phyloP scores from a whole-genome alignment of 2,797 vertebrate genomes.

The Champsocephalus esox region DNA sequence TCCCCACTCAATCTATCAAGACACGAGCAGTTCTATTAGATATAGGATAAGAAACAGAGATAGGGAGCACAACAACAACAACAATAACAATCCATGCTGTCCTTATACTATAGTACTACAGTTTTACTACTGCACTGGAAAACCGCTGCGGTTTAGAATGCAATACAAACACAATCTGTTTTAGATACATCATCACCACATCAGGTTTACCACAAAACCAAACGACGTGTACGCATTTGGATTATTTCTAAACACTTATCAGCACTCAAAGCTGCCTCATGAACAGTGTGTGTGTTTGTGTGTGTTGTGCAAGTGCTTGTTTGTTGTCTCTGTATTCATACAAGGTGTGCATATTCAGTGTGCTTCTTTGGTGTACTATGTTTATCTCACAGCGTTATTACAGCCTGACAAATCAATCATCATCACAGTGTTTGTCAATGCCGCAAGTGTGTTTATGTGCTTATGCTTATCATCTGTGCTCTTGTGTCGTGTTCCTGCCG shows the following conservation, averaged over 20 bases:
- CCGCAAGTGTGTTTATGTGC: neutral
- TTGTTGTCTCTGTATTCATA: slow-evolving; percentile 7
- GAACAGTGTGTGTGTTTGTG: slow-evolving; percentile 8
- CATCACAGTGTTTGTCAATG: slow-evolving; percentile 6
- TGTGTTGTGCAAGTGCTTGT: neutral
- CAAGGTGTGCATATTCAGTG: neutral
- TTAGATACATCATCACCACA: slow-evolving; percentile 1
- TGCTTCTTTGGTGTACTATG: neutral
- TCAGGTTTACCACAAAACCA: slow-evolving; percentile 11
- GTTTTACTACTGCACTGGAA: slow-evolving; percentile 22
- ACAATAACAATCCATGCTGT: slow-evolving; percentile 20
- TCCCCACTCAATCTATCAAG: no score
- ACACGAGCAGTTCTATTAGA: no score
- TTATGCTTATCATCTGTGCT: slow-evolving; percentile 2
- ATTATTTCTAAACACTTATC: slow-evolving; percentile 11
- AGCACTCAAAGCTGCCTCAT: neutral
- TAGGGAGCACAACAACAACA: no score
- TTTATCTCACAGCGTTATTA: neutral
- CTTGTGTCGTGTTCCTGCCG: slow-evolving; percentile 14
- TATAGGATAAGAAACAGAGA: no score
- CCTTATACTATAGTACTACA: slow-evolving; percentile 17
- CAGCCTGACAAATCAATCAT: slow-evolving; percentile 26
- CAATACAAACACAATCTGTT: slow-evolving; percentile 25
- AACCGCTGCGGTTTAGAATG: slow-evolving; percentile 22
- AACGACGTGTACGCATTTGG: slow-evolving; percentile 10